phyloP scores from a whole-genome alignment of 2,797 vertebrate genomes.

The Cuculus canorus region DNA sequence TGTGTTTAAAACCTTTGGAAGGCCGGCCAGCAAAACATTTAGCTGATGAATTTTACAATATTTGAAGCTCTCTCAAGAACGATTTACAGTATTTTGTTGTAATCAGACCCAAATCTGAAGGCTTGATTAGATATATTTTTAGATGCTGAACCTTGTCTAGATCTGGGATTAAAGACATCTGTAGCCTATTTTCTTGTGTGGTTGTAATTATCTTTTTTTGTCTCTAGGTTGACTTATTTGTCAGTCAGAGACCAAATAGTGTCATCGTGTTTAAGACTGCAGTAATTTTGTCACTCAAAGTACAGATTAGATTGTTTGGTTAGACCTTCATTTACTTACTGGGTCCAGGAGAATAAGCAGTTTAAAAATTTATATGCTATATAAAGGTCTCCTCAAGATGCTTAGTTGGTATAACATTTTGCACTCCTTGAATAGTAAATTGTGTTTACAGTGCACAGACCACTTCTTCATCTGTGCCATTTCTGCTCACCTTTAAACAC shows the following conservation, averaged over 20 bases:
- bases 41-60: background rate
- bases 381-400: slow-evolving; percentile 14
- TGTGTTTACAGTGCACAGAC: background rate
- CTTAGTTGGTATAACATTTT: background rate
- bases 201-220: background rate
- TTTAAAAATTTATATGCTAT: slow-evolving; percentile 1
- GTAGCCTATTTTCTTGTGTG: background rate
- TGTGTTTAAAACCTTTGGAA: background rate
- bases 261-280: background rate
- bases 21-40: background rate
- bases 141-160: background rate
- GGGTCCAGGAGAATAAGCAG: background rate
- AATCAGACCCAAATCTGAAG: background rate
- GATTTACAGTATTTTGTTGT: background rate
- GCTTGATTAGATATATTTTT: background rate
- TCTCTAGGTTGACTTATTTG: background rate
- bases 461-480: background rate
- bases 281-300: background rate
- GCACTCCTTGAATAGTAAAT: background rate
- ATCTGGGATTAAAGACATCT: background rate
- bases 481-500: background rate
- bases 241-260: background rate
- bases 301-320: background rate
- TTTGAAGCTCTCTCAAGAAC: background rate
- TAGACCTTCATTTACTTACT: slow-evolving; percentile 10